These are phyloP conservation scores for Zootoca vivipara DNA, from an alignment of 2,113 vertebrate species.

Conservation along the genomic window DNA sequence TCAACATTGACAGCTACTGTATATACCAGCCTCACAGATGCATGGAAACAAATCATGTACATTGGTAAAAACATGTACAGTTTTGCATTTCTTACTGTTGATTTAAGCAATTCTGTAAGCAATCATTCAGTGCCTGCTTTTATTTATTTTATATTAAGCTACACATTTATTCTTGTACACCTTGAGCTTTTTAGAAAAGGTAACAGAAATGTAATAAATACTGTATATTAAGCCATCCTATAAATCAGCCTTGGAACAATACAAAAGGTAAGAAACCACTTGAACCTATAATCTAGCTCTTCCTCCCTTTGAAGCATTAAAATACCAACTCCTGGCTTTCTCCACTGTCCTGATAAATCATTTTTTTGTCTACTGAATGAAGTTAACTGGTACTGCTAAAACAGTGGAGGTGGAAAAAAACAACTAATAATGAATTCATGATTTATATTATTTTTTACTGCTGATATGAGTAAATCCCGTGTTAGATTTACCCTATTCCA, in stretches of 20 bases:
- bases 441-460: too few species aligned
- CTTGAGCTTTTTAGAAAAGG: neutral
- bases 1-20: too few species aligned
- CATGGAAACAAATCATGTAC: neutral
- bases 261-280: too few species aligned
- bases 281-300: neutral
- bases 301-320: neutral
- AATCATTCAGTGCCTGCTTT: too few species aligned
- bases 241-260: neutral
- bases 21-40: neutral
- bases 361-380: neutral
- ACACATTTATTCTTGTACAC: neutral
- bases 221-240: neutral
- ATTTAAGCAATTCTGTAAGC: too few species aligned
- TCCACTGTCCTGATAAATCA: neutral
- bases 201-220: neutral
- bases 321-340: neutral
- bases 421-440: too few species aligned
- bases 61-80: neutral
- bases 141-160: too few species aligned
- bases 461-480: neutral
- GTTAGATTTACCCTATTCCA: neutral
- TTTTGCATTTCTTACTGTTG: neutral
- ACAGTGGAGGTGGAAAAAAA: too few species aligned
- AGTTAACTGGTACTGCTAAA: neutral